Conservation (phyloP, 2,888 invertebrate genomes). For the Drosophila monieri region DNA sequence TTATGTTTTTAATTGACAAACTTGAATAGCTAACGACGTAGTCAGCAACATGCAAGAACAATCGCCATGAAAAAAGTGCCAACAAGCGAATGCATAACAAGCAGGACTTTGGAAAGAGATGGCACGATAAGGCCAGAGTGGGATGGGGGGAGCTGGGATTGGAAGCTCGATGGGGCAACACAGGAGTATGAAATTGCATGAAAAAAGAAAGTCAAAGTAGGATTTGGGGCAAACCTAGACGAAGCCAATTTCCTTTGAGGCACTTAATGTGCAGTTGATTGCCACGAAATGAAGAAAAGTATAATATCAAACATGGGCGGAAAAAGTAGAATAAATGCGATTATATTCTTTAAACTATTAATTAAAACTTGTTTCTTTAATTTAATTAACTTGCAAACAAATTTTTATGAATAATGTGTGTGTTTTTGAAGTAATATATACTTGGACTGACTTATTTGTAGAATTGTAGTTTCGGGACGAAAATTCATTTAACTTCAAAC, state of each 20-base stretch:
- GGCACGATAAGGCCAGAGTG: neutral
- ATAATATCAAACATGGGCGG: constrained; percentile 1
- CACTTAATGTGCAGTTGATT: constrained; percentile 33
- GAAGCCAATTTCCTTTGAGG: constrained; percentile 25
- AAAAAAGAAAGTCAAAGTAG: neutral
- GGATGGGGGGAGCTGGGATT: constrained; percentile 1
- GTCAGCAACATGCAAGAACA: constrained; percentile 68
- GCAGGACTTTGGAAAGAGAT: constrained; percentile 14
- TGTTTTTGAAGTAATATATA: too few species aligned
- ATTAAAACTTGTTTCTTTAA: neutral
- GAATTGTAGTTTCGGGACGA: neutral
- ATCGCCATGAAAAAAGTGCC: constrained; percentile 65
- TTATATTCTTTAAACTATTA: neutral
- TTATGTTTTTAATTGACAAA: constrained; percentile 79
- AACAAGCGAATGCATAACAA: constrained; percentile 77
- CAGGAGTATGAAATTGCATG: constrained; percentile 17
- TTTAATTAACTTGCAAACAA: too few species aligned
- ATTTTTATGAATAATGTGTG: too few species aligned
- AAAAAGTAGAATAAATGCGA: constrained; percentile 8
- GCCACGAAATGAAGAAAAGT: constrained; percentile 7
- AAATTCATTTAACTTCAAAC: neutral
- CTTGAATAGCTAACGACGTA: constrained; percentile 79
- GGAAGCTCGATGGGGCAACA: constrained; percentile 29
- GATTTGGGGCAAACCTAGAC: constrained; percentile 10
- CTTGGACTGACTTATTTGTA: neutral